Conservation (phyloP, 2,113 vertebrate species). For the Cololabis saira region DNA sequence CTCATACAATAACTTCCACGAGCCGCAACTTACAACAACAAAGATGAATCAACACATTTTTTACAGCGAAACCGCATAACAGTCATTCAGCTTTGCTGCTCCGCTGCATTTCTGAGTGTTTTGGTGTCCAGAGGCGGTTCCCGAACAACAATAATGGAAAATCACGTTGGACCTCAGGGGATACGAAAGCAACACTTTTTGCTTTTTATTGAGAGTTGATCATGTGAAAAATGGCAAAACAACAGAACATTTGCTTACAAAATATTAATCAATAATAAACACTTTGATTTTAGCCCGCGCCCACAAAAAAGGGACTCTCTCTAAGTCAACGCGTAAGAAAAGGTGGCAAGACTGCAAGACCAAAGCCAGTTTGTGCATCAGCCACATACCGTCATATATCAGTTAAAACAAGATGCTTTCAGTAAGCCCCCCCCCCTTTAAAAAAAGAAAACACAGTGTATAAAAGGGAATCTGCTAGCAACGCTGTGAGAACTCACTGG, state of each 20-base stretch:
- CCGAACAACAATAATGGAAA: neutral
- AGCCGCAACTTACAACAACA: too few relatives aligned
- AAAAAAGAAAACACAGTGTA: constrained; percentile 12
- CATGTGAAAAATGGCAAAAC: constrained; percentile 22
- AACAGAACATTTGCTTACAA: constrained; percentile 42
- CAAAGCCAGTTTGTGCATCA: neutral
- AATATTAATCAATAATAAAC: constrained; percentile 44
- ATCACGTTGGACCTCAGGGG: constrained; percentile 1
- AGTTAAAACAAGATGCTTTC: constrained; percentile 2
- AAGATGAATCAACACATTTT: too few relatives aligned
- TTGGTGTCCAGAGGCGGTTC: too few relatives aligned
- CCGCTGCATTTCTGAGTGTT: too few relatives aligned
- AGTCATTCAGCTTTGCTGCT: too few relatives aligned
- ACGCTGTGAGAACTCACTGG: constrained; percentile 73
- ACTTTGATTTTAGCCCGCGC: constrained; percentile 13
- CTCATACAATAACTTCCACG: too few relatives aligned
- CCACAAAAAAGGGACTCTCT: constrained; percentile 3
- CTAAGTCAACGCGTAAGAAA: constrained; percentile 16
- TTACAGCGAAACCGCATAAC: too few relatives aligned
- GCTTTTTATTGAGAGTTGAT: constrained; percentile 65
- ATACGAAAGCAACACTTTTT: constrained; percentile 3
- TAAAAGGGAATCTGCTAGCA: constrained; percentile 26
- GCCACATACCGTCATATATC: neutral
- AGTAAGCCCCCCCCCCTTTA: neutral
- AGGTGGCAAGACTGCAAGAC: neutral